Conservation (phyloP, 2,888 invertebrate species). For the Taphrorychus bicolor region DNA sequence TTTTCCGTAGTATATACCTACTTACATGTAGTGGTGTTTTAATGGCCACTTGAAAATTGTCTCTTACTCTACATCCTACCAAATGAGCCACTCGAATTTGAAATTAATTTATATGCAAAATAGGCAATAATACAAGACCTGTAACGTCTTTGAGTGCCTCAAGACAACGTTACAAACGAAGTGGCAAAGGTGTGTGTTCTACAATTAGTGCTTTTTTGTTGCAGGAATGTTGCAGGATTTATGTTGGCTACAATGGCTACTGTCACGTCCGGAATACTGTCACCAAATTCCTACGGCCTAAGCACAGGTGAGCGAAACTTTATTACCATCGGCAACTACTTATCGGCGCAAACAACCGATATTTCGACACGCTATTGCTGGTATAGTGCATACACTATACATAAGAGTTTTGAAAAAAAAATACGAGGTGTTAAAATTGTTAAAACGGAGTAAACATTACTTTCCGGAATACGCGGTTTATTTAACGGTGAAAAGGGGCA, state of each 20-base stretch:
- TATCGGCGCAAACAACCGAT: neutral
- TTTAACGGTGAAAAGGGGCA: constrained; percentile 40
- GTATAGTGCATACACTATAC: neutral
- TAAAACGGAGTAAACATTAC: constrained; percentile 35
- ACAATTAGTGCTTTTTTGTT: constrained; percentile 36
- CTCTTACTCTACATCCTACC: neutral
- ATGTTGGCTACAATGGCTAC: constrained; percentile 59
- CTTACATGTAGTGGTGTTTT: too few relatives aligned
- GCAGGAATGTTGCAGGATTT: constrained; percentile 54
- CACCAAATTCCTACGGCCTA: constrained; percentile 60
- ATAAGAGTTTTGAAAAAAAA: neutral
- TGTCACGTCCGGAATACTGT: constrained; percentile 59
- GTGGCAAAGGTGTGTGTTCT: neutral
- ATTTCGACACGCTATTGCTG: neutral
- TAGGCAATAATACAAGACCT: constrained; percentile 35
- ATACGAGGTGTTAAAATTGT: constrained; percentile 28
- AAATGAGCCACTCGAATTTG: constrained; percentile 16
- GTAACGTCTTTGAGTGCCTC: constrained; percentile 28
- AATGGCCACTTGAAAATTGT: neutral
- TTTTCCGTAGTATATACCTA: too few relatives aligned
- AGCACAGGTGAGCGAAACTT: constrained; percentile 52
- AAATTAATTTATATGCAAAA: constrained; percentile 41
- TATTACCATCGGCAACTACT: neutral
- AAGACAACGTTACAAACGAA: constrained; percentile 2
- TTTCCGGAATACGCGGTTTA: constrained; percentile 34